Evolutionary conservation across 2,113 vertebrate genomes (phyloP), one percentile per base, ranked within the genome.

Genomic region (Ochotona curzoniae): DNA sequence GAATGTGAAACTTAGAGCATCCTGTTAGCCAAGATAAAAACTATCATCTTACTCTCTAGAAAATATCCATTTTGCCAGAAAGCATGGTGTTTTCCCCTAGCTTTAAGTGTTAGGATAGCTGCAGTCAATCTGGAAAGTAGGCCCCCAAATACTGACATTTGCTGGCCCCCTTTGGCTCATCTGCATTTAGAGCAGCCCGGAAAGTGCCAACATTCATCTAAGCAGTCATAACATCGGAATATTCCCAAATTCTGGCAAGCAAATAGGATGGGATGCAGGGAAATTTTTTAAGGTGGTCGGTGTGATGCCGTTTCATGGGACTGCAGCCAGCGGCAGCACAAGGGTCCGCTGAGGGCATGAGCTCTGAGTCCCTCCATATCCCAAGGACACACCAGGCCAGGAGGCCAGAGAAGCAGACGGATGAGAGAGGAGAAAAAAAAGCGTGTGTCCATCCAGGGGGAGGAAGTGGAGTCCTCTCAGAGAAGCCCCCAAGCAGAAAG

Each of bases 191-290:
- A 94, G 35, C 67, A 21, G 97, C 83, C 13, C 95, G 91, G 89
- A 85, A 97, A 97, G 95, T 93, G 96, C 96, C 96, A 93, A 94
- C 96, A 96, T 97, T 97, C 94, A 96, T 95, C 96, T 96, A 96
- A 95, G 95, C 96, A 92, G 83, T 90, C 38, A 23, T 13, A 60
- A 66, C 78, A 70, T 89, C 61, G 74, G 61, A 95, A 87, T 92
- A 92, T 95, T 94, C 95, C 96, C 95, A 96, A 96, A 97, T 97
- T 93, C 94, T 97, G 96, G 88, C 60, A 87, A 81, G 84, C 96
- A 97, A 97, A 95, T 91, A 87, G 76, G 89, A 84, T 26, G 23
- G 95, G 95, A 15, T 95, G 90, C 88, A 96, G 94, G 87, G 96
- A 96, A 95, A 95, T 96, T 96, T 95, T 96, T 89, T 96, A 96